A percentile compares a stretch with the other conserved stretches of the same genome.
Evolutionary conservation across 2,113 vertebrate genomes (phyloP).

Genomic region (Hydrochoerus hydrochaeris): DNA sequence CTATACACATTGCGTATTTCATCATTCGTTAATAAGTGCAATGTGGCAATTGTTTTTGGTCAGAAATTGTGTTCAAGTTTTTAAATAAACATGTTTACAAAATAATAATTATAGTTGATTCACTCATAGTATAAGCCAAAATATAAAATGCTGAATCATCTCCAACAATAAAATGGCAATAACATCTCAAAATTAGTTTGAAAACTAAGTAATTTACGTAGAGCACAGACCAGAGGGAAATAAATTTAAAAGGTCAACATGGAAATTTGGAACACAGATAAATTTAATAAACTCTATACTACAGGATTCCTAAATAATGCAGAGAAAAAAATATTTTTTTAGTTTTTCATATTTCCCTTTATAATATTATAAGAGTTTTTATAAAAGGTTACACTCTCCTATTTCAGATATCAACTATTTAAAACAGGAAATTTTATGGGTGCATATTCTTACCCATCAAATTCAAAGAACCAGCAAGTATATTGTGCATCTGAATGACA

Average conservation of each 20-base stretch:
- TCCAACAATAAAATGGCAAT: slow-evolving; percentile 33
- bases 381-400: neutral
- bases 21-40: neutral
- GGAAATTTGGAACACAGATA: neutral
- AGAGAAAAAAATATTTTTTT: neutral
- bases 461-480: neutral
- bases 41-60: neutral
- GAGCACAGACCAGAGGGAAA: slow-evolving; percentile 16
- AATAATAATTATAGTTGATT: slow-evolving; percentile 14
- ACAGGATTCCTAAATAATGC: slow-evolving; percentile 24
- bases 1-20: neutral
- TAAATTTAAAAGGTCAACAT: slow-evolving; percentile 59
- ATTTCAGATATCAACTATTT: neutral
- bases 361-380: neutral
- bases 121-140: neutral
- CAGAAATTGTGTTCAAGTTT: neutral
- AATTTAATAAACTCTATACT: slow-evolving; percentile 41
- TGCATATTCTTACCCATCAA: neutral
- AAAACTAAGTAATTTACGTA: neutral
- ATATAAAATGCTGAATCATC: neutral
- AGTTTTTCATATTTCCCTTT: neutral
- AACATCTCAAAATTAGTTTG: slow-evolving; percentile 33
- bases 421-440: neutral
- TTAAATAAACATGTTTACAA: slow-evolving; percentile 3
- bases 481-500: neutral